Evolutionary conservation across 2,888 invertebrate genomes (phyloP).

Genomic region (Thymelicus acteon): DNA sequence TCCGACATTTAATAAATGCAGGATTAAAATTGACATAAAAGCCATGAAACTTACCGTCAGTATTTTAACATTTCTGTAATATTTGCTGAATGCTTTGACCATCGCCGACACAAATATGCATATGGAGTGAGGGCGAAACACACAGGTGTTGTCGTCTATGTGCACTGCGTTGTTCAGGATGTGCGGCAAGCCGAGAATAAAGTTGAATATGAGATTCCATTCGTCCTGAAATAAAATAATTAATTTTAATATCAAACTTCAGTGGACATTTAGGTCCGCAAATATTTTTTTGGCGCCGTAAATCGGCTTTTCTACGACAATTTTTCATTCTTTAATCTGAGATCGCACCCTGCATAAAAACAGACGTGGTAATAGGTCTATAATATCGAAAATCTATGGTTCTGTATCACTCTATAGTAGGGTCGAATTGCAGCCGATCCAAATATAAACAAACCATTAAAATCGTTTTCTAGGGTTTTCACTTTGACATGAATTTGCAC

Average conservation of each 20-base stretch:
- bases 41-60: conserved; percentile 84
- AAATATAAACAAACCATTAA: no score
- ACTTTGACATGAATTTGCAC: no score
- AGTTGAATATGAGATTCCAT: conserved; percentile 89
- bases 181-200: conserved; percentile 87
- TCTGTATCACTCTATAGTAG: no score
- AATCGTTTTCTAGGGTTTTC: no score
- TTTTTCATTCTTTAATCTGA: no score
- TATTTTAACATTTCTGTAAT: conserved; percentile 89
- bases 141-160: conserved; percentile 70
- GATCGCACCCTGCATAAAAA: no score
- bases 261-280: no score
- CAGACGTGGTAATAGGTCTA: no score
- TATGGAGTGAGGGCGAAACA: conserved; percentile 86
- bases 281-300: no score
- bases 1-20: neutral
- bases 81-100: conserved; percentile 88
- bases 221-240: conserved; percentile 86
- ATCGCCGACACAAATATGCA: conserved; percentile 87
- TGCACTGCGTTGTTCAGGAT: conserved; percentile 83
- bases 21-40: neutral
- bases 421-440: no score
- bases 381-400: no score
- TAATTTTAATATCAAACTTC: neutral
- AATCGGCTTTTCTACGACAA: no score